Evolutionary conservation across 1,140 invertebrate genomes (phyloP).

Genomic region (Bombus impatiens): DNA sequence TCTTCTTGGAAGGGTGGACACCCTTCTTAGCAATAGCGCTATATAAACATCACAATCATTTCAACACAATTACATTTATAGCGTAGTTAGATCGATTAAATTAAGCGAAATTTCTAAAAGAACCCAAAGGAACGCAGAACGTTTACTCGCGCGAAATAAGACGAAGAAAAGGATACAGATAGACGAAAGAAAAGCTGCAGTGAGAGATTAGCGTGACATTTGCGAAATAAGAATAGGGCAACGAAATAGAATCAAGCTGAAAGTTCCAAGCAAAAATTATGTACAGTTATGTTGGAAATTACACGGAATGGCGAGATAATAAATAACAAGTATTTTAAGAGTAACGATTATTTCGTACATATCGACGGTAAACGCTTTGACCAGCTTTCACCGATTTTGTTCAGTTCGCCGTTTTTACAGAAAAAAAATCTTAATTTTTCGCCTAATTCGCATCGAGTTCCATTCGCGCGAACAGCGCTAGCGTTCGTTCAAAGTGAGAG

Average conservation of each 20-base stretch:
- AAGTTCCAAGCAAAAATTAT: not conserved
- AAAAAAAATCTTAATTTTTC: not conserved
- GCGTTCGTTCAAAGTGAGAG: constrained; percentile 37
- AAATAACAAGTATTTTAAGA: too few species aligned
- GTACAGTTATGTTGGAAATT: not conserved
- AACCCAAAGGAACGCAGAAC: not conserved
- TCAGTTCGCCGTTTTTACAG: too few species aligned
- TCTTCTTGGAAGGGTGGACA: constrained; percentile 69
- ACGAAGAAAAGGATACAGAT: too few species aligned
- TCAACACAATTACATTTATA: constrained; percentile 18
- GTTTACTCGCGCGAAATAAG: not conserved
- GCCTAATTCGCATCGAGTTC: not conserved
- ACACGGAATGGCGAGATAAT: too few species aligned
- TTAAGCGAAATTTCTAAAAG: not conserved
- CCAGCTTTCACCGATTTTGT: too few species aligned
- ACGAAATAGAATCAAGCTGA: not conserved
- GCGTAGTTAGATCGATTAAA: not conserved
- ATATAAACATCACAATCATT: constrained; percentile 61
- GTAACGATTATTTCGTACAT: too few species aligned
- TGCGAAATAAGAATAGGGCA: not conserved
- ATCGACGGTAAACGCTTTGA: too few species aligned
- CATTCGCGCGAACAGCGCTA: not conserved
- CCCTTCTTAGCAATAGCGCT: constrained; percentile 77
- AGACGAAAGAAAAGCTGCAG: not conserved
- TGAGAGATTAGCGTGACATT: not conserved